Evolutionary conservation across 92 coral and sea anemone genomes (phyloP), one percentile per base, ranked within the genome.

Genomic region (Desmophyllum pertusum): DNA sequence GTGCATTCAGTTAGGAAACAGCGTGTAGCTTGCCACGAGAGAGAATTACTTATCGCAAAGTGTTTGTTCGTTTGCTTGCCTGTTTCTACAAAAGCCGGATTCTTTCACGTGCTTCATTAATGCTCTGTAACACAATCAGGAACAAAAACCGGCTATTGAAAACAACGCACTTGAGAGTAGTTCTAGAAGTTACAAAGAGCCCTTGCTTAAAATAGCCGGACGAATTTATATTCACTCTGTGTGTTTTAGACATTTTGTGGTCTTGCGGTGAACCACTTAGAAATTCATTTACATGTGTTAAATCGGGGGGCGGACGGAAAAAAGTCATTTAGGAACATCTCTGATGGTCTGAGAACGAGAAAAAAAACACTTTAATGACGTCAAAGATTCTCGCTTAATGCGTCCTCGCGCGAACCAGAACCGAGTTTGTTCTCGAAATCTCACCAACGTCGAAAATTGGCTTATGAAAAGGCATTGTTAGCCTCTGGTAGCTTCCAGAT

Each of bases 271-370:
- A 77, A 30, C 73, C 81, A 77, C 70, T 77, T 61, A 59, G 38
- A 38, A 77, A 57, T 59, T 77, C 51, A 61, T 77, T 77, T 77
- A 61, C 81, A 77, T 55, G 81, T 77, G 81, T 77, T 77, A 77
- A 77, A 77, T 57, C 15, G 70, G 13, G 81, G 81, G 81, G 81
- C 81, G 81, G 81, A 39, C 51, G 23, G 19, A 6, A 48, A 17
- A 23, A 15, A 61, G 36, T 57, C 52, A 57, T 38, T 77, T 57
- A n/a, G 19, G 70, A 36, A 41, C 70, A 59, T 36, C 14, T 77
- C n/a, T 77, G 17, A 27, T 21, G 65, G 27, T 35, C 40, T 14
- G 64, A 75, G 39, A 35, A 39, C 51, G 81, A 48, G 31, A 14
- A 6, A 33, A 77, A 46, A 76, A 76, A 37, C 2, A 65, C 40